A percentile compares a stretch with the other conserved stretches of the same genome.
Conservation (phyloP, 2,113 vertebrate species). For the Vireo altiloquus region DNA sequence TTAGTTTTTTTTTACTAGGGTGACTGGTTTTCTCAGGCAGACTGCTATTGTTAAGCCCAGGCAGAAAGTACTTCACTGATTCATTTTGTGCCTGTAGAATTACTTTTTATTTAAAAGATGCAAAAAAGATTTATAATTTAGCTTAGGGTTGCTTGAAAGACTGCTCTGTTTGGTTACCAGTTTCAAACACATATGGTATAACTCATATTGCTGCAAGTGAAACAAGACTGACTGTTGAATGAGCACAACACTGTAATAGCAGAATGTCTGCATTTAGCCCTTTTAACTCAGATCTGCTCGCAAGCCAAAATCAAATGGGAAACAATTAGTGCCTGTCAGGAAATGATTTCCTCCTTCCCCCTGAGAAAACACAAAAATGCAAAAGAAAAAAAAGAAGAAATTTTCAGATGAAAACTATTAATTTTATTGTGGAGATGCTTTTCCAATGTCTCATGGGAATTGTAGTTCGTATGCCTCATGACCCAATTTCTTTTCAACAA, state of each 20-base stretch:
- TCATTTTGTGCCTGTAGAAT: slow-evolving; percentile 17
- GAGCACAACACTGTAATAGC: slow-evolving; percentile 44
- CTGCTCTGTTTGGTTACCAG: slow-evolving; percentile 57
- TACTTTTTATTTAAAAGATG: slow-evolving; percentile 55
- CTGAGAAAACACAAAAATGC: slow-evolving; percentile 40
- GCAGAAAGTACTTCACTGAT: neutral
- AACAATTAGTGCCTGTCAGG: slow-evolving; percentile 60
- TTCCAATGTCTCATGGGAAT: slow-evolving; percentile 17
- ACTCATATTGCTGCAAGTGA: slow-evolving; percentile 64
- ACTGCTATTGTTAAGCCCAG: neutral
- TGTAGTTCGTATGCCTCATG: slow-evolving; percentile 3
- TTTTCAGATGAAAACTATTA: slow-evolving; percentile 19
- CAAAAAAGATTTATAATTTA: slow-evolving; percentile 66
- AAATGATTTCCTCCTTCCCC: neutral
- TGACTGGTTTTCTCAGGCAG: neutral
- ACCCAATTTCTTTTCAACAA: neutral
- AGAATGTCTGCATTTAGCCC: slow-evolving; percentile 54
- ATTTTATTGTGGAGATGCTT: neutral
- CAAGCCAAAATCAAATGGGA: slow-evolving; percentile 57
- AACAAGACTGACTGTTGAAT: slow-evolving; percentile 62
- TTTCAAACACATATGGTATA: slow-evolving; percentile 64
- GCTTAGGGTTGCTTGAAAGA: slow-evolving; percentile 51
- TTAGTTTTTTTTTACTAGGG: neutral
- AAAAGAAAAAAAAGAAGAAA: neutral
- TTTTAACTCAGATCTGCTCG: slow-evolving; percentile 44